phyloP scores from a whole-genome alignment of 2,113 vertebrate species.

The Bombycilla garrulus region DNA sequence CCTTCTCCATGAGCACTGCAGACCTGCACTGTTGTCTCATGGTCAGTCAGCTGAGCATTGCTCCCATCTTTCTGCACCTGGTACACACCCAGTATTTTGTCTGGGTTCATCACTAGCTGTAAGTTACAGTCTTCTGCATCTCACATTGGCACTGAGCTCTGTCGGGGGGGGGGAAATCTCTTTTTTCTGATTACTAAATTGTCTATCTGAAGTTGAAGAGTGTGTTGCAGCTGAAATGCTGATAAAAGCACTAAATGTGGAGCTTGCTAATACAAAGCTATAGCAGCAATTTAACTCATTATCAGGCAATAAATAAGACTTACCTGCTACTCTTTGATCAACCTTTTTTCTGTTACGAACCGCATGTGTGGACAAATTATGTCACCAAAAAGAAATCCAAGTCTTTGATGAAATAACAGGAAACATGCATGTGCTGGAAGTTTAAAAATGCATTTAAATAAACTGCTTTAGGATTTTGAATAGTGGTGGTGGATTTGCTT shows the following conservation, averaged over 20 bases:
- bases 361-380: slow-evolving; percentile 51
- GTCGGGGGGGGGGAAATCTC: accelerated
- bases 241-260: slow-evolving; percentile 39
- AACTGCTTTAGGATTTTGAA: neutral
- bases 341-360: neutral
- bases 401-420: slow-evolving; percentile 58
- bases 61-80: neutral
- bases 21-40: accelerated
- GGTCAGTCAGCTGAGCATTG: accelerated
- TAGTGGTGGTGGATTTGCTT: neutral
- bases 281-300: slow-evolving; percentile 40
- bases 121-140: neutral
- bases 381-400: slow-evolving; percentile 23
- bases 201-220: neutral
- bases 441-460: neutral
- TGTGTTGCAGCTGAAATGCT: slow-evolving; percentile 28
- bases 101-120: neutral
- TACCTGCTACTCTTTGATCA: slow-evolving; percentile 67
- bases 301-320: slow-evolving; percentile 22
- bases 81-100: neutral
- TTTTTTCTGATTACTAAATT: neutral
- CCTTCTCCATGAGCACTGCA: neutral
- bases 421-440: slow-evolving; percentile 2
- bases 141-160: neutral
- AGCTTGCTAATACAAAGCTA: slow-evolving; percentile 34